Evolutionary conservation across 2,888 invertebrate species (phyloP), one percentile per base, ranked within the genome.

Genomic region (Spodoptera exigua): DNA sequence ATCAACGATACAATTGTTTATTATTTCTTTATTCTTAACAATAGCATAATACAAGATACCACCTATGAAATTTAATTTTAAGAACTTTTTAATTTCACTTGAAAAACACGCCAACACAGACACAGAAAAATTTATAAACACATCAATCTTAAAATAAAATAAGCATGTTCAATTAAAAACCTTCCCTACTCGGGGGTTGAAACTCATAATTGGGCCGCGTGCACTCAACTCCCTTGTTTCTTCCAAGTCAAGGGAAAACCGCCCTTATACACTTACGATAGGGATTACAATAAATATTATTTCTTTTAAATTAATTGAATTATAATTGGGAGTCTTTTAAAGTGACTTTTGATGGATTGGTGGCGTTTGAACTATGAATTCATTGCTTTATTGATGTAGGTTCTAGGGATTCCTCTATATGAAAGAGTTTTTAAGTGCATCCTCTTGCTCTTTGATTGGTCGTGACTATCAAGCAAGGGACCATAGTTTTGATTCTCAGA

Each of bases 161-260:
- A 89, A 88, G 83, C 90, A 89, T 87, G 87, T 88, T 90, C 91
- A 92, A 91, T 92, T 92, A 91, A 89, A 88, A 84, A 83, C 84
- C 76, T 83, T 80, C 83, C 83, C 78, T 80, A 78, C 83, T 78
- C 82, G 84, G 88, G 90, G 85, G 73, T 72, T 71, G 68, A 52
- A 64, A 65, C 60, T 75, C 60, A 58, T 90, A 91, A 91, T 91
- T 89, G 89, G 87, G 90, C 77, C 92, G 89, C 92, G 92, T 90
- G 92, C 80, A 48, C 89, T 78, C 75, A 49, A 39, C 85, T 87
- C 84, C 85, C 43, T 52, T 61, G 64, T 72, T 49, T 34, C 34
- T 48, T 44, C 41, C 40, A 21, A 54, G 49, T 45, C 43, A 44
- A 12, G 48, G 61, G 27, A 81, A 71, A 72, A 57, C 51, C 52